These are phyloP conservation scores for Parthenolecanium corni DNA, from an alignment of 2,888 invertebrate species.

Conservation along the genomic window DNA sequence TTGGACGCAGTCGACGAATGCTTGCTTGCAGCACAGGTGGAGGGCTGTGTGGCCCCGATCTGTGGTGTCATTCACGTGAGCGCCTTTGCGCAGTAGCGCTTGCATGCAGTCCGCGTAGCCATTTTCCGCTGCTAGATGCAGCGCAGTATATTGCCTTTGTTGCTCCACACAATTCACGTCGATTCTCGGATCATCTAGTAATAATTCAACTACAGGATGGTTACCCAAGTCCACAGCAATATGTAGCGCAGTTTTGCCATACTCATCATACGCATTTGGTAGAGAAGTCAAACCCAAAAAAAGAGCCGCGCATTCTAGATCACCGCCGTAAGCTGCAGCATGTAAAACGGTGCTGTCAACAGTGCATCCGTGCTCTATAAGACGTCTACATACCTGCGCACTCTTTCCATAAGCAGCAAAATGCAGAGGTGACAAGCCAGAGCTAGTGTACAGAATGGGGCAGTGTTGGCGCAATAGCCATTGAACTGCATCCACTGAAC, in stretches of 20 bases:
- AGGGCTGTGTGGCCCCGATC: conserved; percentile 71
- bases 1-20: conserved; percentile 70
- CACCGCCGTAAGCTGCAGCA: conserved; percentile 70
- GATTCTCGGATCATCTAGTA: conserved; percentile 54
- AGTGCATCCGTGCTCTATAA: conserved; percentile 50
- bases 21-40: conserved; percentile 69
- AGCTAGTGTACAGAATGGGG: conserved; percentile 55
- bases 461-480: conserved; percentile 56
- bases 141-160: conserved; percentile 62
- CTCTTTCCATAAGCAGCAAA: conserved; percentile 82
- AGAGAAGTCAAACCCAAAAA: conserved; percentile 58
- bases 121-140: conserved; percentile 79
- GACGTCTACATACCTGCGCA: conserved; percentile 44
- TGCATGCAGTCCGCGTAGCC: conserved; percentile 73
- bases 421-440: conserved; percentile 63
- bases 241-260: conserved; percentile 60
- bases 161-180: conserved; percentile 50
- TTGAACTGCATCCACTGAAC: conserved; percentile 49
- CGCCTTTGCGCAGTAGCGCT: conserved; percentile 57
- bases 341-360: conserved; percentile 70
- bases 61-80: conserved; percentile 61
- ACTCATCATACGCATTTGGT: conserved; percentile 62
- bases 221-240: conserved; percentile 63
- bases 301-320: conserved; percentile 61
- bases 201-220: conserved; percentile 49